Base-by-base conservation (phyloP, 2,113 vertebrate genomes). In the Psittacula cyanocephala region DNA sequence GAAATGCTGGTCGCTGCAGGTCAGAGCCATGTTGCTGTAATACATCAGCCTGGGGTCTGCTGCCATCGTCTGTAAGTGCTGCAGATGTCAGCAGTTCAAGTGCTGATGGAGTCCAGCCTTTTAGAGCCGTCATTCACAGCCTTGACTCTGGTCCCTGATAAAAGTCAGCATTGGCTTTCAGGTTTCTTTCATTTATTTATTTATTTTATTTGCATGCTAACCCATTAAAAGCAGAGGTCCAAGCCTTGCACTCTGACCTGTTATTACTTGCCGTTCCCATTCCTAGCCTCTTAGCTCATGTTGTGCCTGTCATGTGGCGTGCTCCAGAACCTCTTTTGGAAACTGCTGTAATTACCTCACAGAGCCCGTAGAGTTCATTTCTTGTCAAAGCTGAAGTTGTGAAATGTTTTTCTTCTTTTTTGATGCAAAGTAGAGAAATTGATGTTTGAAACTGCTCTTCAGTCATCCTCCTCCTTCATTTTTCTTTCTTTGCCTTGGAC, bases 41-140 rank as follows among this genome's bases (percentile, higher is more conserved):
- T 44, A 7, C n/a, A 13, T 91, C 84, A 79, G 83, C 31, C 59
- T 67, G 52, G 49, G 44, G 20, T 57, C 43, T 91, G 1, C 43
- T 81, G 60, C 62, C 3, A 1, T 65, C 35, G 15, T 59, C 74
- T 23, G 5, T 22, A 71, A 62, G 59, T 71, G 72, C 74, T 3
- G 1, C 81, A 63, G 81, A 65, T 81, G 88, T 64, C 91, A 91
- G 86, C 0, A 0, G 85, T 50, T 95, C 29, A n/a, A 76, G 44
- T 68, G 83, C 82, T 96, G 93, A 84, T 86, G 77, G 46, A 96
- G 63, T 65, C 71, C 86, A 94, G 75, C 60, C 77, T 83, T 86
- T 68, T 19, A 23, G 62, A 86, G 69, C 53, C 2, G 7, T 80
- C 83, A 69, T 62, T 95, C 83, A 49, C 74, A 91, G 86, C 81